These are phyloP conservation scores for Labia minor DNA, from an alignment of 2,888 invertebrate genomes.

Conservation along the genomic window DNA sequence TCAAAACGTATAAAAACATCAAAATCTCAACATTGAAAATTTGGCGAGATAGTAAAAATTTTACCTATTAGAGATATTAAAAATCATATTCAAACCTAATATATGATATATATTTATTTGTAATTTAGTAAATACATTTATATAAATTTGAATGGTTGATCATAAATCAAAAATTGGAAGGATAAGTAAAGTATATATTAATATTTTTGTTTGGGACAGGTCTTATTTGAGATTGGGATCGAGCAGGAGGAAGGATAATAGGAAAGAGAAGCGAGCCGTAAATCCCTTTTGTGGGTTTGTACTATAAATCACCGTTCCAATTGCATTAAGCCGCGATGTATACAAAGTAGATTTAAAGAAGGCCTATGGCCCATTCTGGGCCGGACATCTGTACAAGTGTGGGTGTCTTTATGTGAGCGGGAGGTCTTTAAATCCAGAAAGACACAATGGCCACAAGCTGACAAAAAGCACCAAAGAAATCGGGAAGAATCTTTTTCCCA, in stretches of 20 bases:
- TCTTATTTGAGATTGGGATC: neutral
- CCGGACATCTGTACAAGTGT: constrained; percentile 1
- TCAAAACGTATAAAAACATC: too few relatives aligned
- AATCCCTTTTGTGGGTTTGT: constrained; percentile 7
- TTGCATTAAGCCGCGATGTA: constrained; percentile 13
- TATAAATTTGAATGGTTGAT: too few relatives aligned
- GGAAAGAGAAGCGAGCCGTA: constrained; percentile 13
- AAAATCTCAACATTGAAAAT: too few relatives aligned
- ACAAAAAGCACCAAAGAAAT: neutral
- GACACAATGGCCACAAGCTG: constrained; percentile 2
- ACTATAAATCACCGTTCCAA: neutral
- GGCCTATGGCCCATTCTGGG: neutral
- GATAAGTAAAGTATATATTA: neutral
- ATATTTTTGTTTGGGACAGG: neutral
- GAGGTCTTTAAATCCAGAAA: neutral
- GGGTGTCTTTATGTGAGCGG: neutral
- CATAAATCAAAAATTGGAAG: neutral
- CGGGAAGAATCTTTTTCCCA: neutral
- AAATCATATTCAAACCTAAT: too few relatives aligned
- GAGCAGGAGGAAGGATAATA: constrained; percentile 8
- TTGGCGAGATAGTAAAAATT: too few relatives aligned
- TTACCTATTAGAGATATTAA: too few relatives aligned
- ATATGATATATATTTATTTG: too few relatives aligned
- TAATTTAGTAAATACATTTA: too few relatives aligned
- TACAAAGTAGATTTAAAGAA: constrained; percentile 13